phyloP scores from a whole-genome alignment of 2,113 vertebrate genomes.

The Esox niger region DNA sequence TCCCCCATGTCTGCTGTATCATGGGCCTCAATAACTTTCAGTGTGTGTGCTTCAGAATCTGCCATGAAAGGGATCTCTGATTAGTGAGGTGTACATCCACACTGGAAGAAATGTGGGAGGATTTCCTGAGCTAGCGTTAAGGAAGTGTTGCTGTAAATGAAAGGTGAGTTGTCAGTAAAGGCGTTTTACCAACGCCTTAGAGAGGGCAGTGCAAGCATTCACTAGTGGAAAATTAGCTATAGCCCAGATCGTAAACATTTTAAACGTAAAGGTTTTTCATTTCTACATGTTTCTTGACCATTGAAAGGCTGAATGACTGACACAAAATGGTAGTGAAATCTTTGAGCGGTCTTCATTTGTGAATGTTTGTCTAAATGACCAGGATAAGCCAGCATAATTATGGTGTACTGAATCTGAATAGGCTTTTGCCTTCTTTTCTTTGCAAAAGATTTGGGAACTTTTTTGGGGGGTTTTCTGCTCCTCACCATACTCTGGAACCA shows the following conservation, averaged over 20 bases:
- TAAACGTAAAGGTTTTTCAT: not conserved
- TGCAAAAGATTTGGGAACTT: not conserved
- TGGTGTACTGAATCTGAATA: not conserved
- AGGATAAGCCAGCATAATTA: not conserved
- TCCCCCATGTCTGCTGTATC: slow-evolving; percentile 1
- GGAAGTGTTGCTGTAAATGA: slow-evolving; percentile 21
- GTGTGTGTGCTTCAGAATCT: slow-evolving; percentile 9
- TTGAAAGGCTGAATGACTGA: not conserved
- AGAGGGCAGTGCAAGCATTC: not conserved
- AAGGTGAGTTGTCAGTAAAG: slow-evolving; percentile 3
- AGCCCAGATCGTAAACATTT: not conserved
- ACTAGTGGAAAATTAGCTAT: not conserved
- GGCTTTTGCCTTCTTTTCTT: not conserved
- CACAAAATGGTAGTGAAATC: too few species aligned
- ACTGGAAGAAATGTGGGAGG: slow-evolving; percentile 26
- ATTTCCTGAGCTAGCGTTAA: slow-evolving; percentile 20
- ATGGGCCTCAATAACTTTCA: not conserved
- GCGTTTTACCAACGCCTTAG: not conserved
- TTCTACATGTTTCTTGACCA: too few species aligned
- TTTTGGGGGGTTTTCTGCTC: not conserved
- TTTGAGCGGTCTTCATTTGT: not conserved
- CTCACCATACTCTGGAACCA: not conserved
- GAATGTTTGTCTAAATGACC: not conserved
- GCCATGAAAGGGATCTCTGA: not conserved
- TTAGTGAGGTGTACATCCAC: not conserved